Evolutionary conservation across 2,797 vertebrate genomes (phyloP), one percentile per base, ranked within the genome.

Genomic region (Rhodeus uyekii): DNA sequence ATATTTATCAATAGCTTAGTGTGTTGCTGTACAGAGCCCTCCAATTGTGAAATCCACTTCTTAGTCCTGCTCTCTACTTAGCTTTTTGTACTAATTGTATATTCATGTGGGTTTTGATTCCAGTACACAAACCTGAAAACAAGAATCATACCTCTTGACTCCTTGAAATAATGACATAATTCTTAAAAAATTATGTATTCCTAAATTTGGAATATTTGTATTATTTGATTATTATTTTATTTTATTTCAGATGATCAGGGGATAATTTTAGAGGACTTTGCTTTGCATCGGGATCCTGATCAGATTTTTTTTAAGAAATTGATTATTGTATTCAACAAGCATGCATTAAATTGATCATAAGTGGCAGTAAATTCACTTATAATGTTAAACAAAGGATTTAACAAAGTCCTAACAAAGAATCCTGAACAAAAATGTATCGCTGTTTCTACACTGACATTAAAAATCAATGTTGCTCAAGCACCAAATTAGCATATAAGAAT

Each of bases 1-100:
- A 71, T 71, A 42, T 80, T 61, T 39, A 68, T 75, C 53, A 58
- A 42, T 42, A 42, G 16, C 16, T 75, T 42, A n/a, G n/a, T 24
- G 48, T 14, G 1, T 8, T 32, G 16, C 16, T 58, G 24, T 68
- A 14, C 34, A 16, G 44, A 78, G 46, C 8, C 16, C 22, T 48
- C 29, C 3, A 1, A 64, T n/a, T 42, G 14, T 76, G 24, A 16
- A 65, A n/a, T 50, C 46, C 58, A 55, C 9, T 69, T 69, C 2
- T 46, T 8, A 46, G 29, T 19, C 19, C 5, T 48, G 3, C 39
- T 69, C 16, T 69, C 67, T 27, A 14, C 18, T 72, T n/a, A 34
- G 27, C 3, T 50, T 72, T n/a, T 22, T 72, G 9, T 50, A 72
- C n/a, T n/a, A 48, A 34, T 72, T 6, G 29, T 29, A 29, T 46